A percentile compares a stretch with the other conserved stretches of the same genome.
Conservation (phyloP, 2,888 invertebrate genomes). For the Lasioglossum morio region DNA sequence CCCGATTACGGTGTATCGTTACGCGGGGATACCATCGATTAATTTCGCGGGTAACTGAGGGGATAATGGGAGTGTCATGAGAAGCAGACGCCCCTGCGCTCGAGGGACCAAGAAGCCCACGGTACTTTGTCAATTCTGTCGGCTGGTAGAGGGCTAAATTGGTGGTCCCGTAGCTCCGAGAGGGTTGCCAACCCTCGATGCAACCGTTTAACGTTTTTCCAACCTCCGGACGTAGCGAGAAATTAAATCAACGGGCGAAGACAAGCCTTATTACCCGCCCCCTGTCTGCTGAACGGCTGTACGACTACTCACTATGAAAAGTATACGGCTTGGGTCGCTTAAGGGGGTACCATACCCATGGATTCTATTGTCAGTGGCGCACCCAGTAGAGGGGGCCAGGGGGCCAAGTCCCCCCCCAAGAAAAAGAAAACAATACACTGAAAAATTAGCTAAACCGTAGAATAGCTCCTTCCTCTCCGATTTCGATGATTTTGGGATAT, state of each 20-base stretch:
- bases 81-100: slow-evolving; percentile 2
- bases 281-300: neutral
- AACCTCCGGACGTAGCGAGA: neutral
- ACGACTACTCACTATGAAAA: neutral
- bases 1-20: slow-evolving; percentile 51
- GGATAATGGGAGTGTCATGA: slow-evolving; percentile 35
- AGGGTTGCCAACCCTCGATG: slow-evolving; percentile 1
- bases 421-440: too few species aligned
- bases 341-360: too few species aligned
- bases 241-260: slow-evolving; percentile 6
- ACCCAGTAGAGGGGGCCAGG: too few species aligned
- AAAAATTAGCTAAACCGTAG: too few species aligned
- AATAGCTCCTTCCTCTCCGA: too few species aligned
- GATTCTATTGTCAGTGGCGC: too few species aligned
- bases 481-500: too few species aligned
- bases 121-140: slow-evolving; percentile 41
- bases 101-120: slow-evolving; percentile 19
- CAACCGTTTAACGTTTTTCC: slow-evolving; percentile 24
- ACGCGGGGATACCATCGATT: slow-evolving; percentile 48
- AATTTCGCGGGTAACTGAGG: slow-evolving; percentile 45
- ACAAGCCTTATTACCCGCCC: neutral
- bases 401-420: too few species aligned
- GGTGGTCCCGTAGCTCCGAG: neutral
- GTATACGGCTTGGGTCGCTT: neutral
- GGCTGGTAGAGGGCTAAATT: slow-evolving; percentile 19